Conservation (phyloP, 64 coral and sea anemone genomes). For the Stichodactyla helianthus region DNA sequence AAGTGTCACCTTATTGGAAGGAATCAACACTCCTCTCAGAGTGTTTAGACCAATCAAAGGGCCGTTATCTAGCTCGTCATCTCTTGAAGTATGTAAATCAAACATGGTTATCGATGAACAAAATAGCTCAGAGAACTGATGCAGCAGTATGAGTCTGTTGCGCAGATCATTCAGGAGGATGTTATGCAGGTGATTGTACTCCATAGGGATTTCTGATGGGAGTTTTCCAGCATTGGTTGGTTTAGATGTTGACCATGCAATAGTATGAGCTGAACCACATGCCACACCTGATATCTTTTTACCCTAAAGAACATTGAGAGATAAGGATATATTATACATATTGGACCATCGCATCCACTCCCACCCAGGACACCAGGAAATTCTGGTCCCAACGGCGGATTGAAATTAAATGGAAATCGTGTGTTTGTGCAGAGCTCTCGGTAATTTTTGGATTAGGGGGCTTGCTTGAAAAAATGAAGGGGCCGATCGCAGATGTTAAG, state of each 20-base stretch:
- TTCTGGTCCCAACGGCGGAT: too few relatives aligned
- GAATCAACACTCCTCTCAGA: constrained; percentile 76
- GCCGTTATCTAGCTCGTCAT: constrained; percentile 46
- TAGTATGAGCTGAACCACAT: constrained; percentile 93
- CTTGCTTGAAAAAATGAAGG: too few relatives aligned
- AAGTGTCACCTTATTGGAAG: constrained; percentile 64
- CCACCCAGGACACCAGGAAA: background rate
- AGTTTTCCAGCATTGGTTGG: constrained; percentile 89
- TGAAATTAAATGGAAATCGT: too few relatives aligned
- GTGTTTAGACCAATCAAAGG: constrained; percentile 72
- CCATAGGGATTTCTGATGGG: constrained; percentile 84
- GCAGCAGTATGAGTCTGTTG: constrained; percentile 86
- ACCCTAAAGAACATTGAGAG: constrained; percentile 39
- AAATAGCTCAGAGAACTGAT: constrained; percentile 95
- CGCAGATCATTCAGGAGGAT: constrained; percentile 58
- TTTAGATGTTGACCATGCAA: constrained; percentile 97
- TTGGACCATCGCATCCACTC: background rate
- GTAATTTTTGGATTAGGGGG: too few relatives aligned
- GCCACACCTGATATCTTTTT: constrained; percentile 97
- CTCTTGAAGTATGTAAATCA: constrained; percentile 64
- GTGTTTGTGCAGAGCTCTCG: too few relatives aligned
- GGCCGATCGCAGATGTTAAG: too few relatives aligned
- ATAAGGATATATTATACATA: too few relatives aligned
- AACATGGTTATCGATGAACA: constrained; percentile 90
- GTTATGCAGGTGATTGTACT: constrained; percentile 80